Percentiles rank a stretch among this genome's conserved stretches.
Conservation (phyloP, 2,888 invertebrate species). For the Taphrorychus bicolor region DNA sequence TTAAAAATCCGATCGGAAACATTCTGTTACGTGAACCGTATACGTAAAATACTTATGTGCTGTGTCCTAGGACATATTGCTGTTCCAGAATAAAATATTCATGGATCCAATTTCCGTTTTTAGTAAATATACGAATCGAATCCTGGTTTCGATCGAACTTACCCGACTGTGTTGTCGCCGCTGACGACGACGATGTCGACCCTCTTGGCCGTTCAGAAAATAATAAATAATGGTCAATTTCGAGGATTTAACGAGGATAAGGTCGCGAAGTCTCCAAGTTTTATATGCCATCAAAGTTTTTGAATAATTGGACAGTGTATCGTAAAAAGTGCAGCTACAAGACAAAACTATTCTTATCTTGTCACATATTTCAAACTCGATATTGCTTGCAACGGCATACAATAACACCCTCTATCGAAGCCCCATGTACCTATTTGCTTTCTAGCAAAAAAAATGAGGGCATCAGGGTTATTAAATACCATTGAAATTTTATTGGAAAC, state of each 20-base stretch:
- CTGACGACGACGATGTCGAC: not conserved
- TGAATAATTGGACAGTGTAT: not conserved
- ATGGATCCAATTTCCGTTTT: slow-evolving; percentile 8
- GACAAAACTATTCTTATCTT: too few species aligned
- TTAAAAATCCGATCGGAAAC: slow-evolving; percentile 6
- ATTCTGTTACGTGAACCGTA: not conserved
- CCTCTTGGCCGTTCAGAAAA: not conserved
- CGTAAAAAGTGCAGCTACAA: not conserved
- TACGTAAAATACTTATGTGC: not conserved
- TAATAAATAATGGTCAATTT: not conserved
- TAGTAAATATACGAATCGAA: not conserved
- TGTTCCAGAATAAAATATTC: not conserved
- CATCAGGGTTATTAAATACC: too few species aligned
- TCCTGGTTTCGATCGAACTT: not conserved
- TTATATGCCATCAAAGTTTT: not conserved
- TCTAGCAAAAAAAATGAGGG: too few species aligned
- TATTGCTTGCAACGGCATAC: too few species aligned
- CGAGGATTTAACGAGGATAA: not conserved
- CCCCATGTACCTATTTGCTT: too few species aligned
- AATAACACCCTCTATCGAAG: too few species aligned
- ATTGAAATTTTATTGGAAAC: too few species aligned
- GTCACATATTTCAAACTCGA: too few species aligned
- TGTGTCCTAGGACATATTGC: not conserved
- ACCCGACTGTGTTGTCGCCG: not conserved
- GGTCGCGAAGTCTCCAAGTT: not conserved